Percentiles rank a stretch among this genome's conserved stretches.
Conservation (phyloP, 2,888 invertebrate genomes). For the Psococerastis gibbosa region DNA sequence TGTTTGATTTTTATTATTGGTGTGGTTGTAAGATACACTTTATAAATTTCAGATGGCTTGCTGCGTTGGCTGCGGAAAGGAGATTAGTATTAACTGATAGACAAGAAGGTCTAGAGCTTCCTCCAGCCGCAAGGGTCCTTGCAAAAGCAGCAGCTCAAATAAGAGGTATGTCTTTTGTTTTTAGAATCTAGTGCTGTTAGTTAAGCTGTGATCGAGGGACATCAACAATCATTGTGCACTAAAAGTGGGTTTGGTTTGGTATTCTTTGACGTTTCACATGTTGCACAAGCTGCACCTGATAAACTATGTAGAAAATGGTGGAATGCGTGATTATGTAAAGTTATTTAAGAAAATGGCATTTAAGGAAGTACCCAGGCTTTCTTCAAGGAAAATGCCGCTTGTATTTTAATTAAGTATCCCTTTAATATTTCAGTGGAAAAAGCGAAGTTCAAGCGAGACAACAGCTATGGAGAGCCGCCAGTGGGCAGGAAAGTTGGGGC, state of each 20-base stretch:
- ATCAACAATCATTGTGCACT: constrained; percentile 3
- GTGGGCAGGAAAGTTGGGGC: constrained; percentile 34
- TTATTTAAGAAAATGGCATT: no score
- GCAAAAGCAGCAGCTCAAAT: constrained; percentile 26
- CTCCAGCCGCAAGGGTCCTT: constrained; percentile 33
- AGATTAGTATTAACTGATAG: constrained; percentile 32
- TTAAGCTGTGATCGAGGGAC: no score
- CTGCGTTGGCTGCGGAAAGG: constrained; percentile 40
- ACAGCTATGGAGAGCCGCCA: constrained; percentile 10
- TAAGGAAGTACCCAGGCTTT: no score
- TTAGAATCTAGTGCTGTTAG: no score
- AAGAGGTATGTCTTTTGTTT: constrained; percentile 17
- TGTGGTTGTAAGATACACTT: no score
- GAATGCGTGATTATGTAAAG: no score
- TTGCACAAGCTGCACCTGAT: no score
- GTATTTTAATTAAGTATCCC: no score
- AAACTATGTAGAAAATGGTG: no score
- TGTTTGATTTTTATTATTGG: no score
- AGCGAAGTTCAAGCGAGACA: constrained; percentile 17
- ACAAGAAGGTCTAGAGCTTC: constrained; percentile 33
- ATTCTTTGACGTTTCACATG: no score
- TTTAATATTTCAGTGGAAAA: constrained; percentile 17
- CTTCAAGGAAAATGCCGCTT: no score
- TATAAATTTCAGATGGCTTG: constrained; percentile 48
- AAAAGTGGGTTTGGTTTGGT: neutral